Conservation (phyloP, 2,113 vertebrate species). For the Glaucidium brasilianum region DNA sequence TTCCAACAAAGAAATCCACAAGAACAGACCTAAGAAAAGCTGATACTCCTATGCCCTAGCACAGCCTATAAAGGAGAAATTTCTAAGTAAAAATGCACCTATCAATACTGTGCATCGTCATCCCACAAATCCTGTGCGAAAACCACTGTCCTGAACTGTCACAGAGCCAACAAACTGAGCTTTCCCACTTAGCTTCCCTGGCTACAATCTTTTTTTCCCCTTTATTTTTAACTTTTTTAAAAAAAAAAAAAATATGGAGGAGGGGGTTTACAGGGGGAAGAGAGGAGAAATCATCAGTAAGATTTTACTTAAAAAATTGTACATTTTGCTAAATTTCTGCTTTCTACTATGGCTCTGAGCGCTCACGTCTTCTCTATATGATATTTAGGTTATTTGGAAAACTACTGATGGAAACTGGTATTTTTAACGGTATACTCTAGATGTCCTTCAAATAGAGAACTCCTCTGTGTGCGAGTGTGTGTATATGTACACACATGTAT, state of each 20-base stretch:
- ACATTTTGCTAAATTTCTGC: not conserved
- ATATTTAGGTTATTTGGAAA: not conserved
- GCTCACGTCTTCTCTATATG: not conserved
- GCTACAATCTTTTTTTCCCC: no score
- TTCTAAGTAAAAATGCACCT: not conserved
- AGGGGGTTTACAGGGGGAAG: not conserved
- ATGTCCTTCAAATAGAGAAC: not conserved
- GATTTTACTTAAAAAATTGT: not conserved
- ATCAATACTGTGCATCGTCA: not conserved
- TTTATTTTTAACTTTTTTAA: fast-evolving
- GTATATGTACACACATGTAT: fast-evolving
- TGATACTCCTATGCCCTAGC: no score
- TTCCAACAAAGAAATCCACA: not conserved
- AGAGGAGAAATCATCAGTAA: not conserved
- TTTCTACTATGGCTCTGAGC: not conserved
- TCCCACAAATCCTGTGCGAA: not conserved
- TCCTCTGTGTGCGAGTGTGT: not conserved
- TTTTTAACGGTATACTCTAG: not conserved
- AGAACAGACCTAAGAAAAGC: not conserved
- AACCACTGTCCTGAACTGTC: not conserved
- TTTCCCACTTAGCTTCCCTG: not conserved
- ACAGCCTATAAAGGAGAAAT: not conserved
- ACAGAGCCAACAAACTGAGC: not conserved
- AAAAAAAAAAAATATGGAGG: no score
- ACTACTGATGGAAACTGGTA: not conserved